These are phyloP conservation scores for Aulostomus chinensis DNA, from an alignment of 2,797 vertebrate genomes.

Conservation along the genomic window DNA sequence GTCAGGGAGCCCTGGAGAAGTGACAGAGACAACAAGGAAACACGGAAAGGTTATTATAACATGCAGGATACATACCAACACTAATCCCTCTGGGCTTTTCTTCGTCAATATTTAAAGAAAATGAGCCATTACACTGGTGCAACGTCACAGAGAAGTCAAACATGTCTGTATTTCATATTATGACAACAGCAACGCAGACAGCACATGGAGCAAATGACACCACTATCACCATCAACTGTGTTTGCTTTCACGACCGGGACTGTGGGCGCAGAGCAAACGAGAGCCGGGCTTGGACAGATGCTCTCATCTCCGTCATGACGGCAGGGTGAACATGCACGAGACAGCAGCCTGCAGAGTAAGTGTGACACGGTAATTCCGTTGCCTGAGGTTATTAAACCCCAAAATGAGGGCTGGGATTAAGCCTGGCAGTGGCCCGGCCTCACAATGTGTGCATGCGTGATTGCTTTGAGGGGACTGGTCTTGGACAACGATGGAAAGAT, in stretches of 20 bases:
- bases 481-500: constrained; percentile 20
- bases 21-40: no score
- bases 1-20: constrained; percentile 79
- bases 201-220: constrained; percentile 27
- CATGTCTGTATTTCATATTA: constrained; percentile 19
- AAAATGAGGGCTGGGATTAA: constrained; percentile 45
- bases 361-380: constrained; percentile 57
- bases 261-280: constrained; percentile 10
- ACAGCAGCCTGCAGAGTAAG: constrained; percentile 33
- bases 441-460: constrained; percentile 11
- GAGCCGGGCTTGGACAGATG: constrained; percentile 18
- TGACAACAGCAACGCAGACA: constrained; percentile 9
- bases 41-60: no score
- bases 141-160: constrained; percentile 10
- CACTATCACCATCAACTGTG: constrained; percentile 22
- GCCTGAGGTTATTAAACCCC: constrained; percentile 54
- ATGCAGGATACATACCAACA: no score
- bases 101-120: background rate
- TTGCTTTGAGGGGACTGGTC: constrained; percentile 31
- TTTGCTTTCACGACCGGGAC: constrained; percentile 56
- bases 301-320: constrained; percentile 38
- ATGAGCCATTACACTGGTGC: background rate
- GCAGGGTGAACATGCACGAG: constrained; percentile 33
- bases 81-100: background rate
- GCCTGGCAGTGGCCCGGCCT: constrained; percentile 26